Evolutionary conservation across 2,888 invertebrate genomes (phyloP).

Genomic region (Ectemnius lituratus): DNA sequence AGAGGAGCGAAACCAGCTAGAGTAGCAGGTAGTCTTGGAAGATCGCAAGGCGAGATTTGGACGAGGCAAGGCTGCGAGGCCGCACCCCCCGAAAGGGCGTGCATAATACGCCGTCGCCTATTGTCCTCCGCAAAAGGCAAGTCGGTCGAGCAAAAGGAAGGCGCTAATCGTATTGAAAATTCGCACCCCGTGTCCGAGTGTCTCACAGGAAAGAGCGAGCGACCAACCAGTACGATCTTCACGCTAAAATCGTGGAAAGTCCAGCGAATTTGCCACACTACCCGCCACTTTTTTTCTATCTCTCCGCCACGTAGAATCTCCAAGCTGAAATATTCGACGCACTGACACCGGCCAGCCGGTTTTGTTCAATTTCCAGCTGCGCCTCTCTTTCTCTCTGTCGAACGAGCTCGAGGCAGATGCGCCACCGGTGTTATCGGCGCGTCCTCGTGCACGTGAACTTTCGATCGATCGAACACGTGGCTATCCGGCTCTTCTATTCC

Average conservation of each 20-base stretch:
- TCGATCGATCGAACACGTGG: neutral
- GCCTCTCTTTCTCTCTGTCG: neutral
- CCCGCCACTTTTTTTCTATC: neutral
- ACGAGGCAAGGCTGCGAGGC: constrained; percentile 23
- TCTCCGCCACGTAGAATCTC: constrained; percentile 21
- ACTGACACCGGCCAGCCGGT: constrained; percentile 24
- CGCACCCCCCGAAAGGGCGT: constrained; percentile 61
- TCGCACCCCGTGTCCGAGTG: constrained; percentile 63
- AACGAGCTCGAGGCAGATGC: neutral
- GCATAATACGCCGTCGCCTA: constrained; percentile 61
- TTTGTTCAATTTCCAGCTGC: constrained; percentile 43
- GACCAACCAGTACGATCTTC: constrained; percentile 35
- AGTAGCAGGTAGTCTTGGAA: constrained; percentile 39
- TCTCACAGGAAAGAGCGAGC: constrained; percentile 34
- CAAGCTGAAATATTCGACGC: constrained; percentile 23
- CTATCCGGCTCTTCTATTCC: neutral
- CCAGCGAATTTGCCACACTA: constrained; percentile 26
- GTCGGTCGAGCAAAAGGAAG: constrained; percentile 30
- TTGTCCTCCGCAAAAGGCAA: constrained; percentile 61
- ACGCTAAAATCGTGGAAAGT: constrained; percentile 57
- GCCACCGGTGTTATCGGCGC: too few species aligned
- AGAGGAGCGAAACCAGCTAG: neutral
- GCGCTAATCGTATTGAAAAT: constrained; percentile 69
- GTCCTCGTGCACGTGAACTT: neutral
- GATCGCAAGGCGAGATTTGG: constrained; percentile 34